A percentile compares a stretch with the other conserved stretches of the same genome.
Conservation (phyloP, 2,888 invertebrate species). For the Agonum fuliginosum region DNA sequence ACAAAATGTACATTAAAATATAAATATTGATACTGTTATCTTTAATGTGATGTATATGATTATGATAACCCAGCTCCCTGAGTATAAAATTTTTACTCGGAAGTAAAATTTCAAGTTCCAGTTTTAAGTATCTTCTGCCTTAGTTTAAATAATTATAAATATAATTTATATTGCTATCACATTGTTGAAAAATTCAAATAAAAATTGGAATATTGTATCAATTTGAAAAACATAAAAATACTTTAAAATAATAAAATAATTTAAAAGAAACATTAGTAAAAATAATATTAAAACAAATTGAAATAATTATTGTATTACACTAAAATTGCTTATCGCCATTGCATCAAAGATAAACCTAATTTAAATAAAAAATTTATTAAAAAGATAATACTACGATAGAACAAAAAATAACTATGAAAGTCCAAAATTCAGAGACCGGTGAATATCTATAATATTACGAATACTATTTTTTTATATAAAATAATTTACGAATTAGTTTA, state of each 20-base stretch:
- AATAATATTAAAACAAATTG: conserved; percentile 11
- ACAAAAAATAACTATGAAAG: no score
- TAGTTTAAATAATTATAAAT: conserved; percentile 7
- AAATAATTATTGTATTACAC: no score
- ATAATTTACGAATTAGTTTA: conserved; percentile 16
- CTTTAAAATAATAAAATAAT: not conserved
- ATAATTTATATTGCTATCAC: conserved; percentile 21
- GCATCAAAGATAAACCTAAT: no score
- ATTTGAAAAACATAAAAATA: not conserved
- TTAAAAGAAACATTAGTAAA: not conserved
- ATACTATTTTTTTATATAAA: conserved; percentile 25
- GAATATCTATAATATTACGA: not conserved
- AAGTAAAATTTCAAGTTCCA: conserved; percentile 10
- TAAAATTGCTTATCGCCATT: no score
- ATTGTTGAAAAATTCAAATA: conserved; percentile 10
- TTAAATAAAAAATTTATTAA: no score
- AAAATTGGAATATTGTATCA: conserved; percentile 22
- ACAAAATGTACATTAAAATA: conserved; percentile 53
- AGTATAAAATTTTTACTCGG: conserved; percentile 36
- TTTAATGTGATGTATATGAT: conserved; percentile 27
- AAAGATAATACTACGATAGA: conserved; percentile 12
- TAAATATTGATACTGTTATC: conserved; percentile 40
- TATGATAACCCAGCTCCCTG: conserved; percentile 47
- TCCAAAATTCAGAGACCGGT: not conserved
- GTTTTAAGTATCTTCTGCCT: conserved; percentile 45